These are phyloP conservation scores for Diceros bicornis DNA, from an alignment of 2,797 vertebrate genomes.

Conservation along the genomic window DNA sequence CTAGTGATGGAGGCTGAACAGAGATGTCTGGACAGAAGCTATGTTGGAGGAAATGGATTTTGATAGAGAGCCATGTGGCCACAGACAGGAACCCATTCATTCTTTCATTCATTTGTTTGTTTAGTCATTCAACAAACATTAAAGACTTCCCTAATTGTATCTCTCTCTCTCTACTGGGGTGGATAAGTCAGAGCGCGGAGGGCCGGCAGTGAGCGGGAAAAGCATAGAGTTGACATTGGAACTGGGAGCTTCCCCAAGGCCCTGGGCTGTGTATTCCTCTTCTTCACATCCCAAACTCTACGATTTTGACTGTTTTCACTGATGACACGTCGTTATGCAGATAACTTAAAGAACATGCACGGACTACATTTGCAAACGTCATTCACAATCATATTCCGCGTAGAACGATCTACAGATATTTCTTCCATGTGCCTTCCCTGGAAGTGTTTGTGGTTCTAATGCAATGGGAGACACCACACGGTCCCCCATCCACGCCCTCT, in stretches of 20 bases:
- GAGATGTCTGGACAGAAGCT: not conserved
- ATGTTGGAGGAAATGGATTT: no score
- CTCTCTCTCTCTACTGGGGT: no score
- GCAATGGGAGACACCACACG: no score
- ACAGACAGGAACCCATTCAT: not conserved
- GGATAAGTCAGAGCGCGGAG: no score
- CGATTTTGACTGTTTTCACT: not conserved
- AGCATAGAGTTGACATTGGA: not conserved
- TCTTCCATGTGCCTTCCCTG: no score
- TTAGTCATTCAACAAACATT: not conserved
- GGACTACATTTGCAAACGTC: not conserved
- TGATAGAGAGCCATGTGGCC: not conserved
- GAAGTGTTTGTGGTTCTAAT: no score
- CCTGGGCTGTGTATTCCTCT: not conserved
- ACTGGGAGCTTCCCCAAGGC: not conserved
- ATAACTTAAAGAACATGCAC: no score
- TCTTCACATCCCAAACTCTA: not conserved
- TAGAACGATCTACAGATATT: not conserved
- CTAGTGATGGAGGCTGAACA: not conserved
- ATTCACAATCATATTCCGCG: not conserved
- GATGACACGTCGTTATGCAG: rapidly evolving
- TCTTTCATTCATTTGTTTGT: not conserved
- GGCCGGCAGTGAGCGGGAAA: no score
- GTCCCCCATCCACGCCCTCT: not conserved
- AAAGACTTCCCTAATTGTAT: not conserved